These are phyloP conservation scores for Troglohyphantes excavatus DNA, from an alignment of 2,888 invertebrate genomes.

Conservation along the genomic window DNA sequence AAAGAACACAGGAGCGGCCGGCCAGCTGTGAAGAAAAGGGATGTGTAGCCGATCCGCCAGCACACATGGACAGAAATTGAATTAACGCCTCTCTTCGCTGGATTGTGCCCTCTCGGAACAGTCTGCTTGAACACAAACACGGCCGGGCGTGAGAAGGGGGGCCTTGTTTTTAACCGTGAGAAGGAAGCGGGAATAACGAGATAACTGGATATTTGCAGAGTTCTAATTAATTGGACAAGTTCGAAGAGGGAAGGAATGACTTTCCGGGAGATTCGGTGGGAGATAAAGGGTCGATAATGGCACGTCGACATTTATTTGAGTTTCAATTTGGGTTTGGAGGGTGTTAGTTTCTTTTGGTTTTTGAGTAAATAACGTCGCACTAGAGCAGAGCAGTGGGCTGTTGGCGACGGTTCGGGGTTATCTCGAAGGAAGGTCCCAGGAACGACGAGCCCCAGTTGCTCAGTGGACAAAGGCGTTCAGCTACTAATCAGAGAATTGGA, in stretches of 20 bases:
- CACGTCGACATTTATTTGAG: background rate
- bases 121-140: background rate
- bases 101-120: background rate
- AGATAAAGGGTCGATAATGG: background rate
- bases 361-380: no score
- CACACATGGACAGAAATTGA: slow-evolving; percentile 23
- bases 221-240: background rate
- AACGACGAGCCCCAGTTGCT: no score
- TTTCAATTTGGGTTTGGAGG: background rate
- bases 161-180: background rate
- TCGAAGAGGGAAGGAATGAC: background rate
- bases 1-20: background rate
- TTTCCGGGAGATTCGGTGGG: background rate
- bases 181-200: background rate
- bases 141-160: background rate
- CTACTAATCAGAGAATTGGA: no score
- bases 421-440: no score
- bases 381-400: no score
- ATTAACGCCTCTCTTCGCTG: slow-evolving; percentile 14
- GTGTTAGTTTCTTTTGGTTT: no score
- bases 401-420: no score
- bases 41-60: background rate
- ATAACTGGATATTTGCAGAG: slow-evolving; percentile 11
- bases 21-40: slow-evolving; percentile 8
- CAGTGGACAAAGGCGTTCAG: no score